These are phyloP conservation scores for Arion vulgaris DNA, from an alignment of 1,140 invertebrate genomes.

Conservation along the genomic window DNA sequence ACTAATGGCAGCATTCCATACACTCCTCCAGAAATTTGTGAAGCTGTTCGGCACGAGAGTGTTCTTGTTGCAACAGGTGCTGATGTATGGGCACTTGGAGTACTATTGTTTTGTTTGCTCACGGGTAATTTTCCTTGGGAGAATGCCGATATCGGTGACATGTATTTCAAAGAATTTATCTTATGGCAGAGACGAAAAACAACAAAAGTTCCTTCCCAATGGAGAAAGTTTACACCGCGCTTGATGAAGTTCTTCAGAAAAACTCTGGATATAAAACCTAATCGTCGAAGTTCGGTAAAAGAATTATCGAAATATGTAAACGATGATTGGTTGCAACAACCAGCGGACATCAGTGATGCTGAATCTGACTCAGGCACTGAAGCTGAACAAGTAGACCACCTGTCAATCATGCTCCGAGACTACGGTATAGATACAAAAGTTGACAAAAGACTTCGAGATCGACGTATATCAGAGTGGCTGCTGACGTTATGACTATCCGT, in stretches of 20 bases:
- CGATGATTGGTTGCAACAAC: conserved; percentile 78
- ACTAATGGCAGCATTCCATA: conserved; percentile 88
- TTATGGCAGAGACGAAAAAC: conserved; percentile 82
- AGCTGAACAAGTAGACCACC: conserved; percentile 76
- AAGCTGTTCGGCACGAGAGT: conserved; percentile 84
- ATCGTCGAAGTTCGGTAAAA: conserved; percentile 81
- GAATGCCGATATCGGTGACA: conserved; percentile 82
- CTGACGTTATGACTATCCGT: conserved; percentile 66
- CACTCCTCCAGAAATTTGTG: conserved; percentile 92
- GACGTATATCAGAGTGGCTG: conserved; percentile 82
- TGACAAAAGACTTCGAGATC: conserved; percentile 78
- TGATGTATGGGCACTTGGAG: conserved; percentile 97
- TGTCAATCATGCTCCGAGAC: conserved; percentile 78
- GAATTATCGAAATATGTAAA: conserved; percentile 85
- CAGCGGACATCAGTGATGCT: conserved; percentile 48
- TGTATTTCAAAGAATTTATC: conserved; percentile 80
- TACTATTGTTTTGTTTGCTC: conserved; percentile 92
- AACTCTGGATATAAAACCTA: conserved; percentile 82
- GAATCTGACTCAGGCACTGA: conserved; percentile 55
- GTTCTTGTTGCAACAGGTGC: conserved; percentile 84
- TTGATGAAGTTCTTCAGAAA: conserved; percentile 82
- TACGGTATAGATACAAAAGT: conserved; percentile 81
- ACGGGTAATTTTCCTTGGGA: conserved; percentile 97
- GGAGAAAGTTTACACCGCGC: conserved; percentile 72
- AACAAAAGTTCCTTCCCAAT: conserved; percentile 77